Conservation (phyloP, 2,888 invertebrate species). For the Yponomeuta sedellus region DNA sequence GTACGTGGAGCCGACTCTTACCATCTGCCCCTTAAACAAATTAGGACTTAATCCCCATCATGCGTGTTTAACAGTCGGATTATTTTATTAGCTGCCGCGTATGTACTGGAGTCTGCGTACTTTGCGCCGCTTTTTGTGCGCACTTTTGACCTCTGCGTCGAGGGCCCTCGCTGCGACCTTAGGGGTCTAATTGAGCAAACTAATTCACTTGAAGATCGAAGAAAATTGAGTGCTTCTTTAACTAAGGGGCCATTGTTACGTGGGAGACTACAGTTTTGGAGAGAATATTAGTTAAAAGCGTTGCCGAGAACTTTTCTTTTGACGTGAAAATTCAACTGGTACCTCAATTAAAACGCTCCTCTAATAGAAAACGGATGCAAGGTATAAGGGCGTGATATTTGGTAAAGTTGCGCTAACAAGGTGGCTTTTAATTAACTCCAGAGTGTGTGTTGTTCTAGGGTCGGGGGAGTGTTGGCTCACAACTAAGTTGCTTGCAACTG, state of each 20-base stretch:
- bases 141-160: neutral
- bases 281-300: no score
- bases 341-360: neutral
- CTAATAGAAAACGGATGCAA: neutral
- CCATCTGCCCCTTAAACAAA: slow-evolving; percentile 40
- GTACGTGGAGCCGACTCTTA: slow-evolving; percentile 24
- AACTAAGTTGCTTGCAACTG: slow-evolving; percentile 1
- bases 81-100: slow-evolving; percentile 35
- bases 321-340: no score
- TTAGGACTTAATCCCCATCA: slow-evolving; percentile 47
- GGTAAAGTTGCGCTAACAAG: neutral
- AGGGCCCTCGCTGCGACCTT: neutral
- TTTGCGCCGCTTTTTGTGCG: neutral
- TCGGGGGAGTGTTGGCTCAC: neutral
- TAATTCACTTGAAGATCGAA: neutral
- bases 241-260: neutral
- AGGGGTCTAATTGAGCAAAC: neutral
- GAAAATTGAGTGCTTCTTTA: neutral
- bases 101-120: neutral
- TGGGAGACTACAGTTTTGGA: neutral
- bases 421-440: neutral
- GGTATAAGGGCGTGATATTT: neutral
- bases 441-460: neutral
- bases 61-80: slow-evolving; percentile 51
- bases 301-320: no score